Base-by-base conservation (phyloP, 2,888 invertebrate genomes). In the Melieria omissa region DNA sequence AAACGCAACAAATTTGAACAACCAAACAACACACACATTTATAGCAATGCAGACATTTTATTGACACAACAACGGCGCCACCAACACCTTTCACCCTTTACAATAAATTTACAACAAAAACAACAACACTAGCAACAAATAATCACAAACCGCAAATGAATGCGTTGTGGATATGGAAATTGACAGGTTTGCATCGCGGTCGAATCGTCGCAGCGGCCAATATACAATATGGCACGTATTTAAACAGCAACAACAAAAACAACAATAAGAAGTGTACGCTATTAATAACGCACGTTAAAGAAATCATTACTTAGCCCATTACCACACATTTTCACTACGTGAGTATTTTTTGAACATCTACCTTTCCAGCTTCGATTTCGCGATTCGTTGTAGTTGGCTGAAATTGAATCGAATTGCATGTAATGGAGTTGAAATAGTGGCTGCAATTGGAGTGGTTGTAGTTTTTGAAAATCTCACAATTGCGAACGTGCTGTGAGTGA, bases 281-380 rank as follows among this genome's bases (percentile, higher is more conserved):
- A 79, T 78, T 81, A 80, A 80, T 82, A 79, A 78, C 77, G 80
- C 81, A 80, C 49, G 52, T 80, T 81, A 81, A 81, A 78, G 75
- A 80, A 80, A 80, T 78, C 82, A 80, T 81, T 76, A 81, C 78
- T 80, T 10, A 55, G 61, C 42, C 29, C 58, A 64, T 70, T 70
- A 70, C 58, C 57, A 58, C 70, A 63, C 61, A 63, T 57, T 63
- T 62, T 55, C 46, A 55, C 49, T 70, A 70, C 70, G 70, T 70
- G 70, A 55, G 70, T 49, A 70, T 70, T 63, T 70, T 64, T 10
- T 16, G 4, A 61, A 61, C 12, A 61, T 55, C 42, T 16, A 60
- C 60, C 52, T 7, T 58, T 49, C 9, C 42, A 52, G 12, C 16
- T 29, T 29, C 29, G 29, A 29, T 29, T 29, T 29, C 29, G 29